Base-by-base conservation (phyloP, 2,888 invertebrate genomes). In the Clusia tigrina region DNA sequence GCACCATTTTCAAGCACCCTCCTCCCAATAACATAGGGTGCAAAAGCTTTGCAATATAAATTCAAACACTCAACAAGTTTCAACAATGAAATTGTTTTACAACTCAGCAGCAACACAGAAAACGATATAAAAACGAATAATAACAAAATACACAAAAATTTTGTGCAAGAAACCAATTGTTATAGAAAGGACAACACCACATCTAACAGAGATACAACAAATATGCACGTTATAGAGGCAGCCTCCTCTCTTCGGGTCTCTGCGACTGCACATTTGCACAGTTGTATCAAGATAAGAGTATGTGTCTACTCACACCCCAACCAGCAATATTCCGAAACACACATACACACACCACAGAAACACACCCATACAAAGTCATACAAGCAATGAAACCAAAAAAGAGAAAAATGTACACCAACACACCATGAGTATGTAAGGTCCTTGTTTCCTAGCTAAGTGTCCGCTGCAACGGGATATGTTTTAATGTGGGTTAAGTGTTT, bases 51-150 rank as follows among this genome's bases (percentile, higher is more conserved):
- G 51, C 3, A 15, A 18, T 18, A 32, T 54, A 17, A 25, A 54
- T 55, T 37, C 18, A 20, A 55, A 55, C 37, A 55, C 38, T 55
- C 55, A 55, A 55, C 55, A 55, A 55, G 55, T 55, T 38, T 55
- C 55, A 55, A 22, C 55, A 55, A 55, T 37, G 22, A 54, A 32
- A 54, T 37, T 54, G 54, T 54, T 32, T n/a, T 17, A 20, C 54
- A 54, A 54, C 37, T 17, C 18, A 18, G 37, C 26, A 24, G 53
- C 17, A 59, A 12, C 52, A 51, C 52, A 58, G 20, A 58, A 18
- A 23, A 22, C 24, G 18, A 10, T 20, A 15, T 52, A 58, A 52
- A 24, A 52, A 58, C 5, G 25, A 58, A 46, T 17, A 42, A 56
- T n/a, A 24, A 32, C 57, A 55, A 22, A 6, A 55, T 42, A n/a